Percentiles rank a stretch among this genome's conserved stretches.
phyloP scores from a whole-genome alignment of 2,797 vertebrate species.

The Manis pentadactyla region DNA sequence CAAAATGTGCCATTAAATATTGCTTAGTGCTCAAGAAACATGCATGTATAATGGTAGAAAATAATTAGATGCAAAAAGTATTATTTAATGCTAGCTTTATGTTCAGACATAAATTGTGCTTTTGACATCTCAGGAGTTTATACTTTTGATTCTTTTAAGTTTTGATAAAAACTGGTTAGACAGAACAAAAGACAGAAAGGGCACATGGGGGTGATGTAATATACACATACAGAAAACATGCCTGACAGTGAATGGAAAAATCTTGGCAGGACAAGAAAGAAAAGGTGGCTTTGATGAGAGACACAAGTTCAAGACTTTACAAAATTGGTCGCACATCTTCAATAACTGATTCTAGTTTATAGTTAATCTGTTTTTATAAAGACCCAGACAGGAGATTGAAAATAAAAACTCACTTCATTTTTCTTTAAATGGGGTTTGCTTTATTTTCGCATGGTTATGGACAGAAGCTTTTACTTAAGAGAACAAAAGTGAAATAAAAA shows the following conservation, averaged over 20 bases:
- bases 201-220: constrained; percentile 87
- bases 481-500: constrained; percentile 86
- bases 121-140: constrained; percentile 83
- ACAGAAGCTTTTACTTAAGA: constrained; percentile 88
- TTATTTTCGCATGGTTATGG: constrained; percentile 84
- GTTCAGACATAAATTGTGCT: constrained; percentile 82
- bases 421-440: constrained; percentile 84
- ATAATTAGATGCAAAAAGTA: constrained; percentile 81
- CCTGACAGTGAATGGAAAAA: constrained; percentile 86
- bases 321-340: constrained; percentile 88
- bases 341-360: constrained; percentile 86
- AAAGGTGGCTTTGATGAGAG: constrained; percentile 90
- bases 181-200: constrained; percentile 88
- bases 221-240: constrained; percentile 85
- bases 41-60: constrained; percentile 75
- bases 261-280: constrained; percentile 89
- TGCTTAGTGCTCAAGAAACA: constrained; percentile 68
- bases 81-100: constrained; percentile 80
- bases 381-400: constrained; percentile 85
- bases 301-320: constrained; percentile 89
- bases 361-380: constrained; percentile 86
- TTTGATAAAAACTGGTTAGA: constrained; percentile 88
- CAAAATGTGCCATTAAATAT: constrained; percentile 23
- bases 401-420: constrained; percentile 87
- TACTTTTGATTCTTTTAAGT: constrained; percentile 87